Evolutionary conservation across 1,140 invertebrate genomes (phyloP).

Genomic region (Eueides isabella): DNA sequence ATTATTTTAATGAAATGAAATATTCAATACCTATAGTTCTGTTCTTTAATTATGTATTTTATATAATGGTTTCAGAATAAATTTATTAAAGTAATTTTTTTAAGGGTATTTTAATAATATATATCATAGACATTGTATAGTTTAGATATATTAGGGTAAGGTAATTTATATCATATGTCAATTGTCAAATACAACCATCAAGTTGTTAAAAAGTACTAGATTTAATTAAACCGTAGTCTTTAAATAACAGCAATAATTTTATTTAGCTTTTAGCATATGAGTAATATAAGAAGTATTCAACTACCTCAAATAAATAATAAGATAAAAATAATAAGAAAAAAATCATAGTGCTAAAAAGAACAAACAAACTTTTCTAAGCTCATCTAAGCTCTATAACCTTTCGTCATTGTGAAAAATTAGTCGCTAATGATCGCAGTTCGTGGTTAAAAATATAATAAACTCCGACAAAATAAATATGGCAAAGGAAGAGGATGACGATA

Average conservation of each 20-base stretch:
- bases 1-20: too few species aligned
- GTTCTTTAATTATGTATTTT: too few species aligned
- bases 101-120: too few species aligned
- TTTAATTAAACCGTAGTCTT: slow-evolving; percentile 11
- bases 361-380: slow-evolving; percentile 16
- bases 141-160: background rate
- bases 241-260: slow-evolving; percentile 1
- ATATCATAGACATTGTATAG: background rate
- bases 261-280: background rate
- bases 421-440: slow-evolving; percentile 22
- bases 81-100: too few species aligned
- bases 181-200: slow-evolving; percentile 18
- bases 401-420: slow-evolving; percentile 67
- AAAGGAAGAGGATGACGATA: slow-evolving; percentile 91
- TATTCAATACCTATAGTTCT: too few species aligned
- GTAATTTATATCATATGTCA: slow-evolving; percentile 14
- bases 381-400: slow-evolving; percentile 60
- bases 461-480: slow-evolving; percentile 83
- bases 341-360: background rate
- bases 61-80: too few species aligned
- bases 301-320: background rate
- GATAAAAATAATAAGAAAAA: background rate
- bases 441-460: slow-evolving; percentile 36
- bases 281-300: background rate
- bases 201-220: slow-evolving; percentile 10